A percentile compares a stretch with the other conserved stretches of the same genome.
These are phyloP conservation scores for Unio delphinus DNA, from an alignment of 2,888 invertebrate species.

Conservation along the genomic window DNA sequence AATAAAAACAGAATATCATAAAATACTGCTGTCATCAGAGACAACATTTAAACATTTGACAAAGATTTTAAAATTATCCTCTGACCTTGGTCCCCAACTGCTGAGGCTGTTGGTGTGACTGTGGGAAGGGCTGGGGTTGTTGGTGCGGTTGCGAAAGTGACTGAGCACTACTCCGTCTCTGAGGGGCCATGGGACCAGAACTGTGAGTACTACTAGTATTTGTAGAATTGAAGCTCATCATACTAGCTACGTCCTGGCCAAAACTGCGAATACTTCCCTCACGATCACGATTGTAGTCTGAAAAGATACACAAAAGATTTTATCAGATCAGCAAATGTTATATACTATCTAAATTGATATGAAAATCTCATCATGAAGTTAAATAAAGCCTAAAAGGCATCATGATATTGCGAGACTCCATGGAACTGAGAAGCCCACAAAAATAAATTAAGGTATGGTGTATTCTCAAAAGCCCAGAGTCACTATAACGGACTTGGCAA, in stretches of 20 bases:
- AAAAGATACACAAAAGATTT: not conserved
- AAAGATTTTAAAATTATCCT: not conserved
- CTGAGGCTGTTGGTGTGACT: conserved; percentile 45
- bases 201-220: conserved; percentile 58
- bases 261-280: conserved; percentile 1
- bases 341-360: too few relatives aligned
- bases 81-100: conserved; percentile 59
- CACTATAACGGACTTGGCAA: too few relatives aligned
- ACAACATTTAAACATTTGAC: not conserved
- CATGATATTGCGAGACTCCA: too few relatives aligned
- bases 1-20: not conserved
- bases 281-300: not conserved
- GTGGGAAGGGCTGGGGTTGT: conserved; percentile 17
- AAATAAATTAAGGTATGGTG: too few relatives aligned
- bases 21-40: not conserved
- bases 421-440: too few relatives aligned
- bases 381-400: too few relatives aligned
- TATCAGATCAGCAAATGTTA: too few relatives aligned
- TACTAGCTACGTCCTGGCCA: conserved; percentile 75
- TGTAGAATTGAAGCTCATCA: conserved; percentile 79
- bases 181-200: conserved; percentile 17
- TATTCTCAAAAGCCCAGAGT: too few relatives aligned
- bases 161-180: conserved; percentile 15
- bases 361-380: too few relatives aligned
- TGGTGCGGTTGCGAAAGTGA: conserved; percentile 47